Evolutionary conservation across 2,113 vertebrate species (phyloP).

Genomic region (Sterrhoptilus dennistouni): DNA sequence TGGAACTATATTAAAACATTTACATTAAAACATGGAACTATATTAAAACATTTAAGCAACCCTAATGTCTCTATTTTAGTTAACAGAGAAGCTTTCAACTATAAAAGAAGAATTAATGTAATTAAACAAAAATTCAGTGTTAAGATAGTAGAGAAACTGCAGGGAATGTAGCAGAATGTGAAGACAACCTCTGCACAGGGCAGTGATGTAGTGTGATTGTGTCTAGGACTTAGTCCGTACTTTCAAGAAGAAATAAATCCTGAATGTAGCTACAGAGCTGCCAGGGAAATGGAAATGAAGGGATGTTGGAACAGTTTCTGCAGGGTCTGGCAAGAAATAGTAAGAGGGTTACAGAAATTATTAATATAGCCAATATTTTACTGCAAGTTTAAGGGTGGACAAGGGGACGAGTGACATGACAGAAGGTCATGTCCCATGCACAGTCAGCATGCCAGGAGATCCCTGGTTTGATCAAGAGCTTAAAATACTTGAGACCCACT

Average conservation of each 20-base stretch:
- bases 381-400: neutral
- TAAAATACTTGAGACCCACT: neutral
- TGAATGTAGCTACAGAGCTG: neutral
- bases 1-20: neutral
- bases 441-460: neutral
- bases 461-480: neutral
- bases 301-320: neutral
- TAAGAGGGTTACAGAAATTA: neutral
- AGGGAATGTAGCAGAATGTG: neutral
- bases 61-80: neutral
- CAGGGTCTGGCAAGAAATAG: neutral
- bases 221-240: neutral
- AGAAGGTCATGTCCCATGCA: neutral
- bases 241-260: conserved; percentile 48
- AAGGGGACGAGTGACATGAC: neutral
- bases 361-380: neutral
- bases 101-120: neutral
- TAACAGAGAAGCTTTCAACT: neutral
- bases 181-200: neutral
- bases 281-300: neutral
- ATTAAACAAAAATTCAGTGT: neutral
- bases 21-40: neutral
- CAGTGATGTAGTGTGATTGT: neutral
- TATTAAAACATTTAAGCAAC: neutral
- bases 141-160: neutral